Evolutionary conservation across 2,797 vertebrate genomes (phyloP).

Genomic region (Pipistrellus pygmaeus): DNA sequence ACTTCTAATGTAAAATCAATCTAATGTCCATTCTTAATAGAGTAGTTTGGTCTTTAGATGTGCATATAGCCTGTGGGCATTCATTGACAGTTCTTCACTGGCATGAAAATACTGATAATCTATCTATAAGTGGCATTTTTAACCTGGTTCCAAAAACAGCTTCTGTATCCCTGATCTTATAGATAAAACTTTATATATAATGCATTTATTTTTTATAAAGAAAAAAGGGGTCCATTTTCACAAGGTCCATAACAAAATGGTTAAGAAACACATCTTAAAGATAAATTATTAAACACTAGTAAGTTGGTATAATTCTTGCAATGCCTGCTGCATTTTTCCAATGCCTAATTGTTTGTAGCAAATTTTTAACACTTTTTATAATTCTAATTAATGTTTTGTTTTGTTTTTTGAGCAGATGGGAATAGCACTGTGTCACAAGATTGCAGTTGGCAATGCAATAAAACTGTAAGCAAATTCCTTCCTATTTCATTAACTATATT

Average conservation of each 20-base stretch:
- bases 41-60: not conserved
- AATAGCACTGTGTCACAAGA: conserved; percentile 28
- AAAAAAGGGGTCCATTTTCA: not conserved
- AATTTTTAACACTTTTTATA: conserved; percentile 48
- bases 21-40: not conserved
- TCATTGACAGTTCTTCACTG: not conserved
- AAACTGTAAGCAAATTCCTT: conserved; percentile 71
- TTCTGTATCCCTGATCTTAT: not conserved
- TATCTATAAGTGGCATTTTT: not conserved
- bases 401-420: conserved; percentile 62
- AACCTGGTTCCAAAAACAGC: not conserved
- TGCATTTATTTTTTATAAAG: not conserved
- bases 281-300: not conserved
- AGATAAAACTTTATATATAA: not conserved
- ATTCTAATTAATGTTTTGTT: conserved; percentile 58
- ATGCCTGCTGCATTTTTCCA: not conserved
- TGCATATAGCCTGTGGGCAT: not conserved
- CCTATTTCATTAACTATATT: not conserved
- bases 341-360: not conserved
- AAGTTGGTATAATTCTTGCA: not conserved
- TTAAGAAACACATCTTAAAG: not conserved
- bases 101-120: not conserved
- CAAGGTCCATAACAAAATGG: not conserved
- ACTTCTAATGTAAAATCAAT: not conserved
- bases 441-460: not conserved